Evolutionary conservation across 2,888 invertebrate genomes (phyloP).

Genomic region (Drosophila mimetica): DNA sequence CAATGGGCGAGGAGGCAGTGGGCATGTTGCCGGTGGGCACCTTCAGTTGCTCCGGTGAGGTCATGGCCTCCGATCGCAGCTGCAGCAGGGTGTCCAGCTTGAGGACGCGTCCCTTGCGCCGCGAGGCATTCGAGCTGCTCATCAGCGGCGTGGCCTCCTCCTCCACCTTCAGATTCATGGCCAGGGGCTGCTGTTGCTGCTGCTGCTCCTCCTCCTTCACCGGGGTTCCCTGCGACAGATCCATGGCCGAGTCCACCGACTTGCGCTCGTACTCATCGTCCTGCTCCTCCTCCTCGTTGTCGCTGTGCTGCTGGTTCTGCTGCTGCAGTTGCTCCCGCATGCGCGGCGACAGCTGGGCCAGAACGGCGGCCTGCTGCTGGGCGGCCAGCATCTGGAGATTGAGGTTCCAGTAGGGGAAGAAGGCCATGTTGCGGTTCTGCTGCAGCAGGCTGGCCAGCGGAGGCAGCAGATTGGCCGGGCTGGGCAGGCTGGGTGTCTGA

Average conservation of each 20-base stretch:
- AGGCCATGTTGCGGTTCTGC: constrained; percentile 81
- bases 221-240: constrained; percentile 83
- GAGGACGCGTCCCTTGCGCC: constrained; percentile 94
- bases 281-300: constrained; percentile 64
- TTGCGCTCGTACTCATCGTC: constrained; percentile 75
- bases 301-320: constrained; percentile 58
- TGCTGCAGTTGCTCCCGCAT: constrained; percentile 76
- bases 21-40: constrained; percentile 75
- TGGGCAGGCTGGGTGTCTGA: constrained; percentile 51
- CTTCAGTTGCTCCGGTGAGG: constrained; percentile 67
- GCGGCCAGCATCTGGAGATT: constrained; percentile 84
- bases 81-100: constrained; percentile 88
- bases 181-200: constrained; percentile 45
- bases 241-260: constrained; percentile 82
- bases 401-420: constrained; percentile 84
- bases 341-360: constrained; percentile 82
- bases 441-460: constrained; percentile 82
- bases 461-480: constrained; percentile 69
- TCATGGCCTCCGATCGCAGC: constrained; percentile 63
- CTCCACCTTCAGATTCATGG: constrained; percentile 77
- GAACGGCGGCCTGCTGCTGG: constrained; percentile 83
- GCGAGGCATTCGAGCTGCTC: constrained; percentile 70
- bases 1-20: constrained; percentile 71
- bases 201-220: constrained; percentile 67
- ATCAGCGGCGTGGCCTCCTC: constrained; percentile 81